Evolutionary conservation across 1,140 invertebrate genomes (phyloP).

Genomic region (Scaptomyza pallida): DNA sequence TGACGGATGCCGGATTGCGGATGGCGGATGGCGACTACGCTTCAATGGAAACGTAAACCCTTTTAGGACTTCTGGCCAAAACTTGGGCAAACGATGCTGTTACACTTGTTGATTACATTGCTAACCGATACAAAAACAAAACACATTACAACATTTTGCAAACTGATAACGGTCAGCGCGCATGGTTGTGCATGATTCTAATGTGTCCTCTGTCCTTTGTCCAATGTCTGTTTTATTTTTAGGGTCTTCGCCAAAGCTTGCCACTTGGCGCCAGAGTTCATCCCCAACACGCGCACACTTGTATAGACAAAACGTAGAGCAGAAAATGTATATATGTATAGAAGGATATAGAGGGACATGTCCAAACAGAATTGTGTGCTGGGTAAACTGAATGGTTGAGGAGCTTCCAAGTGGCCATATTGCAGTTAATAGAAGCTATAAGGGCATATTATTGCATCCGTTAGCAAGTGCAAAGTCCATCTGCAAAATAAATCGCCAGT

Average conservation of each 20-base stretch:
- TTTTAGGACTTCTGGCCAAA: slow-evolving; percentile 18
- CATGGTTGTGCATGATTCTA: slow-evolving; percentile 16
- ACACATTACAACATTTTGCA: slow-evolving; percentile 24
- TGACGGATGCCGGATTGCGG: not conserved
- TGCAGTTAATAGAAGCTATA: not conserved
- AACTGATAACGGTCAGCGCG: slow-evolving; percentile 21
- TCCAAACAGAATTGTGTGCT: slow-evolving; percentile 18
- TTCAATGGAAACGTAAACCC: slow-evolving; percentile 21
- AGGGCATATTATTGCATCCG: not conserved
- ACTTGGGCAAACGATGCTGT: slow-evolving; percentile 2
- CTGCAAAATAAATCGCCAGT: not conserved
- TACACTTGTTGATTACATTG: slow-evolving; percentile 72
- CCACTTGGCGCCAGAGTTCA: slow-evolving; percentile 46
- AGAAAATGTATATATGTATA: not conserved
- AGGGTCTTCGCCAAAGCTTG: slow-evolving; percentile 49
- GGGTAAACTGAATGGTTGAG: slow-evolving; percentile 13
- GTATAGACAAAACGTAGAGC: not conserved
- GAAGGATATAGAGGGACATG: not conserved
- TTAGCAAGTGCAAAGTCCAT: not conserved
- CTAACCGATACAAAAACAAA: slow-evolving; percentile 33
- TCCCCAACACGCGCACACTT: slow-evolving; percentile 23
- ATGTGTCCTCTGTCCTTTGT: no score
- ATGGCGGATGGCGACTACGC: no score
- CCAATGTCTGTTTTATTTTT: slow-evolving; percentile 54
- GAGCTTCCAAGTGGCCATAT: slow-evolving; percentile 12